Evolutionary conservation across 2,113 vertebrate genomes (phyloP), one percentile per base, ranked within the genome.

Genomic region (Abramis brama): DNA sequence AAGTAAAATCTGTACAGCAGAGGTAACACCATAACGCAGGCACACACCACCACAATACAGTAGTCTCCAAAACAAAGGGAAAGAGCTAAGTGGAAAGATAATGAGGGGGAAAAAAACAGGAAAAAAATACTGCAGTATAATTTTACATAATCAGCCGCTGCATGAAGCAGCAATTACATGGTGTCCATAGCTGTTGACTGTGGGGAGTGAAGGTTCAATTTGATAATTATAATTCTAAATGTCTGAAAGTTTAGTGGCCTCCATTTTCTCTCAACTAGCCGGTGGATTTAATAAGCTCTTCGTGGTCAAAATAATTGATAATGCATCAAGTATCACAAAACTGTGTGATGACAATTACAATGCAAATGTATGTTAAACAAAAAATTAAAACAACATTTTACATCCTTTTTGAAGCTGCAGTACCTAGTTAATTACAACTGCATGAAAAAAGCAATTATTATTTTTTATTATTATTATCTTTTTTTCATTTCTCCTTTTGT

Each of bases 151-250:
- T 98, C 96, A 98, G 93, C 93, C 94, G 93, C 93, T 90, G 94
- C 94, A 96, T 97, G 96, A 96, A 96, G 95, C 95, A 96, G 95
- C 96, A 97, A 98, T 98, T 98, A 98, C 93, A 92, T 94, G 95
- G 94, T 95, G 96, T 96, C 92, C 89, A 91, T 50, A 75, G n/a
- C 73, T 50, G 21, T 27, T 75, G 36, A 75, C 71, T 75, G 73
- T 76, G 45, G 13, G 43, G 73, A 55, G 47, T 77, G 47, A 77
- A 77, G 47, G 15, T 77, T 94, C 97, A 97, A 97, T 97, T 96
- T 92, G 96, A 97, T 97, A 96, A 98, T 97, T 97, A 94, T 90
- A 94, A 93, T 93, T 94, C 93, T 94, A 96, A 96, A 97, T 96
- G 94, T 57, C 6, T 6, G 7, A 57, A 96, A 95, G 95, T 96